Evolutionary conservation across 2,888 invertebrate species (phyloP), one percentile per base, ranked within the genome.

Genomic region (Lucinisca nassula): DNA sequence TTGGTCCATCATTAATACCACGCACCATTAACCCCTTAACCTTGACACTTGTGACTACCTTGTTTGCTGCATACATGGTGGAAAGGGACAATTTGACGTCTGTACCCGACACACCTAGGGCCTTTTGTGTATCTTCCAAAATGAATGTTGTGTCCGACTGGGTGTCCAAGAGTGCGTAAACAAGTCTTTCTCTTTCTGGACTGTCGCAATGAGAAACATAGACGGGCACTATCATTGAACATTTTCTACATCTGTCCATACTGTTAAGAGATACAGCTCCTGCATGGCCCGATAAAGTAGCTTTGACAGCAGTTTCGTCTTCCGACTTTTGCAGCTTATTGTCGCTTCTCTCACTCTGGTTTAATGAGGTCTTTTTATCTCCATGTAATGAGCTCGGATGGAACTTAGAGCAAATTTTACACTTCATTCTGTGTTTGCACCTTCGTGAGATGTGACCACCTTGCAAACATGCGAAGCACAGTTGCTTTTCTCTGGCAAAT

Each of bases 111-210:
- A 87, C 51, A 40, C 86, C 84, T 14, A 92, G 70, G 21, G 24
- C 74, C 17, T 79, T 51, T 45, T 78, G 58, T 14, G 89, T 87
- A 2, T 82, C 45, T 24, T 85, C 85, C 10, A 83, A 51, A 24
- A 90, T 40, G 45, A 92, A 91, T 0, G 88, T 90, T 3, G 90
- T 86, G 40, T 92, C 90, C 21, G 89, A 89, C 67, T 90, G 90
- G 6, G 91, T 85, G 78, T 92, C 92, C 0, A 92, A 38, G 24
- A 92, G 24, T 1, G 91, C 90, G 75, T 92, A 92, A 1, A 92
- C 87, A 4, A 91, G 51, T 21, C n/a, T 70, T 81, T 92, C 91
- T n/a, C 58, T 78, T 10, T 85, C 75, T 17, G 90, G 92, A 14
- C 77, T 79, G 10, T 85, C 70, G 14, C n/a, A 45, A 61, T 82